Evolutionary conservation across 2,113 vertebrate species (phyloP), one percentile per base, ranked within the genome.

Genomic region (Chionodraco myersi): DNA sequence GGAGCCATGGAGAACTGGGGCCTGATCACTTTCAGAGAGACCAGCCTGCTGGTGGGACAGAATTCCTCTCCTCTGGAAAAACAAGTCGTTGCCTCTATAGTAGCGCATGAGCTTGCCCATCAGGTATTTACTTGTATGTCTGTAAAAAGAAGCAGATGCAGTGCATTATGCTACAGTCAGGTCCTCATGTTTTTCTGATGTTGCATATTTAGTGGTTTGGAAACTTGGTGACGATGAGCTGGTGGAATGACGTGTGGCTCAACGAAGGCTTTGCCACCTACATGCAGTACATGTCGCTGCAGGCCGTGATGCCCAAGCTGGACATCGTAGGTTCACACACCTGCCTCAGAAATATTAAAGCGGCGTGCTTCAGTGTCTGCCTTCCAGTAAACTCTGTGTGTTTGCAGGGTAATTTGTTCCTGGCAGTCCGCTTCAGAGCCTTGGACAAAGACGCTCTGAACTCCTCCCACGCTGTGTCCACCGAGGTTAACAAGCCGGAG

Each of bases 1-100:
- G 97, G 95, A 85, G 97, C 97, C 59, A 99, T 99, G 98, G 98
- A 99, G 93, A 99, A 99, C 84, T 99, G 97, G 97, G 98, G 98
- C 10, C 94, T 99, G 72, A 94, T 99, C 86, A 98, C 96, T 23
- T 99, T 99, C 84, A 94, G 94, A 77, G 97, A 99, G 91, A 95
- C 95, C 47, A 53, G 93, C 0, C 94, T 99, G 54, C 92, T 99
- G 51, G 95, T 96, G 86, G 94, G 94, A 15, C 92, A 79, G 10
- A 92, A 95, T 52, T 97, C 96, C 69, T 99, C 97, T 57, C 79
- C 79, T 30, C 88, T 92, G 10, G 96, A 99, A 90, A 97, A 96
- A 89, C 97, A 97, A 88, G 82, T 96, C n/a, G 92, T 99, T 74
- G 96, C 96, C 49, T 93, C 95, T 3, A 95, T 97, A 67, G 95